Conservation (phyloP, 2,797 vertebrate species). For the Intellagama lesueurii region DNA sequence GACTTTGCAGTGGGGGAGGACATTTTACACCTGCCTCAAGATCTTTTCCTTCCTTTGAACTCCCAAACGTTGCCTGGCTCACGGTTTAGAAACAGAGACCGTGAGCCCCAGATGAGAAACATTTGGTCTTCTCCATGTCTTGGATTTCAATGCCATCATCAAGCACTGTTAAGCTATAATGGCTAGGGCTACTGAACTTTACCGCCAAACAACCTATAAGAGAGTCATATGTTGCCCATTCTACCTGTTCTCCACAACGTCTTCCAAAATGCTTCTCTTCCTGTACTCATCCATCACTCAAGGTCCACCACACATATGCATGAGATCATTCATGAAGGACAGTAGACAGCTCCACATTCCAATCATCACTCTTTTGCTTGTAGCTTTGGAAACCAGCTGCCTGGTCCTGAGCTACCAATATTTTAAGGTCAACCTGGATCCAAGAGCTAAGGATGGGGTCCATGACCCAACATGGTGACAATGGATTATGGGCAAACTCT, state of each 20-base stretch:
- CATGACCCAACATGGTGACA: background rate
- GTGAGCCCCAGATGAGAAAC: background rate
- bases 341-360: background rate
- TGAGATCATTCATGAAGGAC: background rate
- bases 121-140: too few species aligned
- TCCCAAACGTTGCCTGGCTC: background rate
- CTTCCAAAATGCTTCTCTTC: too few species aligned
- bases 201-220: background rate
- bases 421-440: too few species aligned
- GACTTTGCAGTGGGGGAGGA: background rate
- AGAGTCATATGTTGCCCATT: background rate
- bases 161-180: background rate
- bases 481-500: background rate
- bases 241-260: too few species aligned
- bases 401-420: conserved; percentile 10
- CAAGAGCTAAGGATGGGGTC: too few species aligned
- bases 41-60: background rate
- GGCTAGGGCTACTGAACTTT: background rate
- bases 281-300: too few species aligned
- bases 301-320: background rate
- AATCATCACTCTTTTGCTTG: background rate
- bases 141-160: too few species aligned
- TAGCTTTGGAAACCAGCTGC: background rate
- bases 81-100: background rate
- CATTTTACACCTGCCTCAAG: background rate